Conservation (phyloP, 2,113 vertebrate species). For the Antigone vipio region DNA sequence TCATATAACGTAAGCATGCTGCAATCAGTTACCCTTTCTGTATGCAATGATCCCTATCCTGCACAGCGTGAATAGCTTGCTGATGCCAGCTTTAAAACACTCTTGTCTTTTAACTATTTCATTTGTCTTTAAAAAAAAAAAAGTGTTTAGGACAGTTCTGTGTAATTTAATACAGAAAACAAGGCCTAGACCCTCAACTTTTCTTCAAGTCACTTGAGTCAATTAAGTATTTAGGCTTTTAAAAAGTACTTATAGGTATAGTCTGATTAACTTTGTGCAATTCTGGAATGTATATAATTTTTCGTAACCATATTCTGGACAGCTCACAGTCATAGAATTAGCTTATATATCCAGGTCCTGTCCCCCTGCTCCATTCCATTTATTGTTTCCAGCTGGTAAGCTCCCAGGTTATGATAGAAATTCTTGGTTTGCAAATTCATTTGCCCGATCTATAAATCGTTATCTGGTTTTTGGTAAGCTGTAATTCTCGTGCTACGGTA, state of each 20-base stretch:
- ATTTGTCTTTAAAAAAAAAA: background rate
- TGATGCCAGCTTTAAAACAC: background rate
- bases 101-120: background rate
- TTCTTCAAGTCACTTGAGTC: background rate
- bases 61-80: background rate
- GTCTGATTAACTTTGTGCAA: background rate
- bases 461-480: background rate
- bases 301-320: rapidly evolving
- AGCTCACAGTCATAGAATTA: background rate
- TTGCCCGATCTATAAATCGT: background rate
- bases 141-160: background rate
- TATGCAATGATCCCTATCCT: rapidly evolving
- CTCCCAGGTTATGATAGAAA: background rate
- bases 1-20: background rate
- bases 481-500: background rate
- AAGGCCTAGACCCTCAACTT: background rate
- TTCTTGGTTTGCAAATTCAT: background rate
- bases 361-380: background rate
- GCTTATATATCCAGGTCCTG: background rate
- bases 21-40: too few relatives aligned
- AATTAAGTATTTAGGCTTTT: background rate
- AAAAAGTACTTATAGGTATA: background rate
- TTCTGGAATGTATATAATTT: background rate
- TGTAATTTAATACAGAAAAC: background rate
- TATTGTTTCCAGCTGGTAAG: background rate